Conservation (phyloP, 2,888 invertebrate genomes). For the Hirtodrosophila histrioides region DNA sequence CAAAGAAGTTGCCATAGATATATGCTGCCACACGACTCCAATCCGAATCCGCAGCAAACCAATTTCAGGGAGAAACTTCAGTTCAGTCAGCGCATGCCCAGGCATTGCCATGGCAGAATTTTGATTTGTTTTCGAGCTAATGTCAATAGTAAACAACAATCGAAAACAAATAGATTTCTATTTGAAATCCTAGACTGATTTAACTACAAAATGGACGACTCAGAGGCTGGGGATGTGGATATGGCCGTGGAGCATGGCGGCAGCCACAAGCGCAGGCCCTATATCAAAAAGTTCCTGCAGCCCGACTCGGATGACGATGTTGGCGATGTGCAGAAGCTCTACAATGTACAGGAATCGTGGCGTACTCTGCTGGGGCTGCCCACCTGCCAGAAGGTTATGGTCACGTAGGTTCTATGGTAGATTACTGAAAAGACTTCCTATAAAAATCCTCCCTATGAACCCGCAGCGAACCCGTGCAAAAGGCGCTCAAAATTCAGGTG, state of each 20-base stretch:
- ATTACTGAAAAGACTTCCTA: too few relatives aligned
- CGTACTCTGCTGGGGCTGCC: slow-evolving; percentile 65
- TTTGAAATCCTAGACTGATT: background rate
- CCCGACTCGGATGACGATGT: slow-evolving; percentile 73
- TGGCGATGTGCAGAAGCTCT: slow-evolving; percentile 47
- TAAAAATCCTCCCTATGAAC: background rate
- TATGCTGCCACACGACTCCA: slow-evolving; percentile 8
- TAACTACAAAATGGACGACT: slow-evolving; percentile 39
- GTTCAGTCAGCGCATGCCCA: slow-evolving; percentile 43
- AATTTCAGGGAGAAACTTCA: slow-evolving; percentile 17
- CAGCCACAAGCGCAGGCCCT: slow-evolving; percentile 31
- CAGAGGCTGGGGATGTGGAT: slow-evolving; percentile 1
- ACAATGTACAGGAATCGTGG: slow-evolving; percentile 75
- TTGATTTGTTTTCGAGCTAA: background rate
- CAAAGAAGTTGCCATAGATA: slow-evolving; percentile 36
- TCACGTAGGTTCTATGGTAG: slow-evolving; percentile 55
- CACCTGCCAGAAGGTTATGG: slow-evolving; percentile 72
- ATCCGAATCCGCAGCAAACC: background rate
- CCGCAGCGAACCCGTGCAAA: slow-evolving; percentile 65
- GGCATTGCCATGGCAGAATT: slow-evolving; percentile 41
- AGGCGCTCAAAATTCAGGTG: slow-evolving; percentile 86
- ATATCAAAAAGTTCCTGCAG: slow-evolving; percentile 61
- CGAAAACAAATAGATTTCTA: slow-evolving; percentile 6
- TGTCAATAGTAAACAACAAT: slow-evolving; percentile 22
- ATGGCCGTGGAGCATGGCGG: slow-evolving; percentile 2